Percentiles rank a stretch among this genome's conserved stretches.
These are phyloP conservation scores for Acanthacorydalis orientalis DNA, from an alignment of 2,888 invertebrate genomes.

Conservation along the genomic window DNA sequence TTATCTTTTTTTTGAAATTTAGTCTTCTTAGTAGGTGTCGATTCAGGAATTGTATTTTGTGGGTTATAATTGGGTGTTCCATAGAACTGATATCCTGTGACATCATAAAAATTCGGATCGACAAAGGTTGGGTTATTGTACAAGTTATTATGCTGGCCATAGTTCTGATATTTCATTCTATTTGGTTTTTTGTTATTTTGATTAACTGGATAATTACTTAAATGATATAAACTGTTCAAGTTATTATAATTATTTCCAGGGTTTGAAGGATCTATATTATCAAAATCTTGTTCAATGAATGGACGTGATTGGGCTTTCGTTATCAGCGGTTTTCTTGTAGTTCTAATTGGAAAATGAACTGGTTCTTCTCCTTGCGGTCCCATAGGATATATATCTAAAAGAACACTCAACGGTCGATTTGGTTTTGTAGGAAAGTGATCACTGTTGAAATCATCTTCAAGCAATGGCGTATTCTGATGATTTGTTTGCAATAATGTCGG, in stretches of 20 bases:
- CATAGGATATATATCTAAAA: slow-evolving; percentile 45
- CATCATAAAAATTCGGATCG: background rate
- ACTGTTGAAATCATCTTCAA: too few species aligned
- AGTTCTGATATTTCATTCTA: too few species aligned
- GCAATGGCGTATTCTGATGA: background rate
- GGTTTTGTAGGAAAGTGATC: background rate
- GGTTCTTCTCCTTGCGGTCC: slow-evolving; percentile 23
- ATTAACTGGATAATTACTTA: background rate
- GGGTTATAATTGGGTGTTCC: background rate
- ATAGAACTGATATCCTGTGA: background rate
- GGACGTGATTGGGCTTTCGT: background rate
- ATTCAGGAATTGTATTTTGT: background rate
- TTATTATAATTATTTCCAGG: slow-evolving; percentile 2
- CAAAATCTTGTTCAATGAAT: background rate
- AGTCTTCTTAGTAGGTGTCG: background rate
- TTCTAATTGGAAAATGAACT: too few species aligned
- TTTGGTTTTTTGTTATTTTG: background rate
- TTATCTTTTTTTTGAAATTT: slow-evolving; percentile 11
- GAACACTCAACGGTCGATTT: slow-evolving; percentile 39
- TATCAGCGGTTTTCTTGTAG: background rate
- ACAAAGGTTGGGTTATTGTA: background rate
- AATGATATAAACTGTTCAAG: slow-evolving; percentile 4
- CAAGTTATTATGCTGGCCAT: background rate
- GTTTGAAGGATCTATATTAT: background rate
- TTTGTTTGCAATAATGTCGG: slow-evolving; percentile 16